Evolutionary conservation across 2,797 vertebrate species (phyloP).

Genomic region (Coranthus polyacanthus): DNA sequence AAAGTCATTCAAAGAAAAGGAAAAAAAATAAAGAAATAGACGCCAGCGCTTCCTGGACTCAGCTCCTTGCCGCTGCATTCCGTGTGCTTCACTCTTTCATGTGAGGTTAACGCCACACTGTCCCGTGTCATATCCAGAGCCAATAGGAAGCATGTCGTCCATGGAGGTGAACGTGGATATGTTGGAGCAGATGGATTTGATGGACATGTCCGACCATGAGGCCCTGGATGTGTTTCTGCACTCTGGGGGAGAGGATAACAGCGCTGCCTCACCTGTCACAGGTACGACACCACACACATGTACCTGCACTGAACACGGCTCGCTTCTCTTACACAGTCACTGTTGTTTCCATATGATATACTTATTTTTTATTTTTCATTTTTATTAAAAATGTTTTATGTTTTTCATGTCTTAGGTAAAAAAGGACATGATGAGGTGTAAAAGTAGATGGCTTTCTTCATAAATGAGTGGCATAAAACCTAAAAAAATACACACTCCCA

Average conservation of each 20-base stretch:
- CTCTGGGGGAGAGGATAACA: constrained; percentile 88
- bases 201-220: constrained; percentile 94
- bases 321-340: no score
- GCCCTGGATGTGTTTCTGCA: constrained; percentile 92
- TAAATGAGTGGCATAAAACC: no score
- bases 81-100: background rate
- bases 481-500: no score
- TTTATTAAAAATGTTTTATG: no score
- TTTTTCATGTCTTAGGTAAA: no score
- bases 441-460: no score
- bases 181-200: constrained; percentile 94
- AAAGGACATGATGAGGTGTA: no score
- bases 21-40: background rate
- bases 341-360: no score
- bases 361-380: no score
- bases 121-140: constrained; percentile 80
- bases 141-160: constrained; percentile 95
- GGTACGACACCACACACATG: constrained; percentile 79
- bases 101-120: constrained; percentile 17
- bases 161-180: constrained; percentile 98
- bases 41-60: constrained; percentile 70
- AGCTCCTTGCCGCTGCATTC: constrained; percentile 55
- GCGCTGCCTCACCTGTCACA: constrained; percentile 85
- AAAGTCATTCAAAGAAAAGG: background rate
- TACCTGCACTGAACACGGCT: no score